Conservation (phyloP, 64 coral and sea anemone genomes). For the Orbicella faveolata region DNA sequence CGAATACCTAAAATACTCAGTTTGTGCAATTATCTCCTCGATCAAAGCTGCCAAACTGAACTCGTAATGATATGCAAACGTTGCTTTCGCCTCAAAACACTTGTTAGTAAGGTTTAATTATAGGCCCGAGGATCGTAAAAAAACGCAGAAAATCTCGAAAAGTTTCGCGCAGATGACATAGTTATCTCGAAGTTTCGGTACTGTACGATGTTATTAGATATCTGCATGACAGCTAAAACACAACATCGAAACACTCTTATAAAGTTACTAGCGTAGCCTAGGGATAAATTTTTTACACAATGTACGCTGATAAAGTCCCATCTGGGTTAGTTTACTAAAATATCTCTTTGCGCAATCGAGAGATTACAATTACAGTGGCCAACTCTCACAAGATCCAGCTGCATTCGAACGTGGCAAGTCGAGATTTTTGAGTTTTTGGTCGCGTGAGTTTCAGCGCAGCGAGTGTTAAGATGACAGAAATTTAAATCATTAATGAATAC, state of each 20-base stretch:
- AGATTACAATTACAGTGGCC: background rate
- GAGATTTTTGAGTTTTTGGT: background rate
- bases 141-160: background rate
- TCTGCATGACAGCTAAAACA: no score
- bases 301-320: background rate
- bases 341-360: background rate
- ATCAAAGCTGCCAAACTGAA: background rate
- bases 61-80: background rate
- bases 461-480: background rate
- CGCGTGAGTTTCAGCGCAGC: background rate
- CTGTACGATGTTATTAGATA: no score
- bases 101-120: background rate
- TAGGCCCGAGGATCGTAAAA: background rate
- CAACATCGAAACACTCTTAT: no score
- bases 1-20: background rate
- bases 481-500: background rate
- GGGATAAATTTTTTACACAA: background rate
- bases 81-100: background rate
- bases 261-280: background rate
- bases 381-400: background rate
- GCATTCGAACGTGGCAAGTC: no score
- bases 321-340: conserved; percentile 17
- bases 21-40: background rate
- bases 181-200: no score
- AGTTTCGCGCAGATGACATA: no score